These are phyloP conservation scores for Columba guinea DNA, from an alignment of 2,797 vertebrate genomes.

Conservation along the genomic window DNA sequence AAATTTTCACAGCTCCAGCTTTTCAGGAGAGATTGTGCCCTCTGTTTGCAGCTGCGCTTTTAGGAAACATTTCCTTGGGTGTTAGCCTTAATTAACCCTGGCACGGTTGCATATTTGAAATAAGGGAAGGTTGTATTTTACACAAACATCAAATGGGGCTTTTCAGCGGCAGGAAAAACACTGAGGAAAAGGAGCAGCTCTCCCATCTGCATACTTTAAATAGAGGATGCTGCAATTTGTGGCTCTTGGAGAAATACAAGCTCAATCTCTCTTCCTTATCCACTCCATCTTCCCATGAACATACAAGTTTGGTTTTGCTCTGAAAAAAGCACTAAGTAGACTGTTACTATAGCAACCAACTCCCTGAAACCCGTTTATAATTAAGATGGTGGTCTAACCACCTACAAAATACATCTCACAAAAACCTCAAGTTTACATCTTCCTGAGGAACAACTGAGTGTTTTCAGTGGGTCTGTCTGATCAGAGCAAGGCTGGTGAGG, in stretches of 20 bases:
- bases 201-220: not conserved
- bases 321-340: slow-evolving; percentile 14
- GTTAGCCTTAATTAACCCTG: not conserved
- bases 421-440: not conserved
- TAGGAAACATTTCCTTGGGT: not conserved
- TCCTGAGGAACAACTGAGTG: not conserved
- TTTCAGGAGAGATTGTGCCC: not conserved
- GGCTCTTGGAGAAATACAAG: not conserved
- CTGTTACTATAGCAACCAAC: slow-evolving; percentile 61
- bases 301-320: not conserved
- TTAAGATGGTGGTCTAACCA: slow-evolving; percentile 12
- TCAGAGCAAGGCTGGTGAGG: not conserved
- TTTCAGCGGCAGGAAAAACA: not conserved
- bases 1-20: not conserved
- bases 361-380: slow-evolving; percentile 23
- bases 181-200: not conserved
- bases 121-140: not conserved
- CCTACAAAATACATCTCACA: not conserved
- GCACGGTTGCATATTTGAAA: not conserved
- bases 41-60: not conserved
- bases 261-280: not conserved
- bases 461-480: not conserved
- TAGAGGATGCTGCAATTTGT: not conserved
- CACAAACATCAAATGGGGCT: not conserved
- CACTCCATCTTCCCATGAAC: not conserved